Conservation (phyloP, 2,113 vertebrate species). For the Cavia porcellus region DNA sequence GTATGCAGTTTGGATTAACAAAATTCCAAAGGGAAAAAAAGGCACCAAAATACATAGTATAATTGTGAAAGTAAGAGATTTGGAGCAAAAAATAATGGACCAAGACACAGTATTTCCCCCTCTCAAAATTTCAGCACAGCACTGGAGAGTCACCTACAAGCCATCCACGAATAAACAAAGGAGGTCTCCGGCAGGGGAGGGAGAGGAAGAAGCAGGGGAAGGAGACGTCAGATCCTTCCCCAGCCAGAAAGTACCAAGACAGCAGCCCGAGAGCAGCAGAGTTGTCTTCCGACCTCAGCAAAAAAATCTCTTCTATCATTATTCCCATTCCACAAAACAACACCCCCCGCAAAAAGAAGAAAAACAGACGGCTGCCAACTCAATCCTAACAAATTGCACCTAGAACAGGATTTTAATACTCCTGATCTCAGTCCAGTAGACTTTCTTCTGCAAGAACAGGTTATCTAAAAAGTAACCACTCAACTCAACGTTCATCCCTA, state of each 20-base stretch:
- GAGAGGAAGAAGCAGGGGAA: conserved; percentile 68
- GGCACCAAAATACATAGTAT: background rate
- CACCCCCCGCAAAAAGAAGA: background rate
- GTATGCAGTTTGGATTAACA: background rate
- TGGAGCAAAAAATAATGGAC: background rate
- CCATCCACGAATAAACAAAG: conserved; percentile 86
- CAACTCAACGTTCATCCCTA: background rate
- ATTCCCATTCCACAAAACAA: conserved; percentile 10
- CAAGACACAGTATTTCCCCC: conserved; percentile 49
- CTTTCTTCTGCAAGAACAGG: background rate
- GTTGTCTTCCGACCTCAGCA: conserved; percentile 65
- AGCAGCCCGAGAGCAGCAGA: background rate
- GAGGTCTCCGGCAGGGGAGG: conserved; percentile 81
- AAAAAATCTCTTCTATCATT: conserved; percentile 59
- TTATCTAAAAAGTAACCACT: conserved; percentile 45
- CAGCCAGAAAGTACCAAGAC: conserved; percentile 61
- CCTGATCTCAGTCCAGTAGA: background rate
- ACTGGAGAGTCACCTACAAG: conserved; percentile 79
- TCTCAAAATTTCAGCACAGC: conserved; percentile 65
- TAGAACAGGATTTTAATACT: background rate
- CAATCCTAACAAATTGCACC: background rate
- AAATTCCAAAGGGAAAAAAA: background rate
- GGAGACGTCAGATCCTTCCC: conserved; percentile 65
- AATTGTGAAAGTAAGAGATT: background rate
- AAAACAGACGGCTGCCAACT: background rate